These are phyloP conservation scores for Caprella mutica DNA, from an alignment of 2,888 invertebrate species.

Conservation along the genomic window DNA sequence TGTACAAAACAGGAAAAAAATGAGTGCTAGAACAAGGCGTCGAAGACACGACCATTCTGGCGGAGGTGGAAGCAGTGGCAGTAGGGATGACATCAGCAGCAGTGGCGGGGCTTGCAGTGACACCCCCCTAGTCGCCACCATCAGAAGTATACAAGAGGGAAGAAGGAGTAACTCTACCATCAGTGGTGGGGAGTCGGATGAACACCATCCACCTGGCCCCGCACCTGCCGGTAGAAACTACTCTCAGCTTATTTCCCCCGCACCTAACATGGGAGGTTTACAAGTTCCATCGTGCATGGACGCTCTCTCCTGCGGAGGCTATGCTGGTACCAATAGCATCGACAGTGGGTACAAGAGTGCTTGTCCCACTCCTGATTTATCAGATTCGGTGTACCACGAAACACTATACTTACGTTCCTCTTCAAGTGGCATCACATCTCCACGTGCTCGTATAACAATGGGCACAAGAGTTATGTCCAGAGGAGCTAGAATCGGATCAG, in stretches of 20 bases:
- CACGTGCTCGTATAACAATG: conserved; percentile 38
- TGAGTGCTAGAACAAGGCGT: conserved; percentile 7
- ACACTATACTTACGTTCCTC: conserved; percentile 34
- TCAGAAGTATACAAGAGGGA: conserved; percentile 34
- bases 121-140: conserved; percentile 40
- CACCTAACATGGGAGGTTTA: background rate
- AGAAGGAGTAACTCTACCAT: conserved; percentile 36
- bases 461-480: conserved; percentile 38
- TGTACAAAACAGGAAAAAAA: conserved; percentile 1
- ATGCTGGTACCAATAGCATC: conserved; percentile 40
- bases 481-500: conserved; percentile 22
- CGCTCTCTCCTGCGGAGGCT: conserved; percentile 35
- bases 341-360: conserved; percentile 41
- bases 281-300: conserved; percentile 4
- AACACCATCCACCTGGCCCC: conserved; percentile 19
- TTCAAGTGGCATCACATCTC: conserved; percentile 34
- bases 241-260: conserved; percentile 1
- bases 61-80: conserved; percentile 10
- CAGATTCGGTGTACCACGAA: conserved; percentile 37
- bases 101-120: conserved; percentile 15
- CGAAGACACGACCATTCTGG: conserved; percentile 26
- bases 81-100: conserved; percentile 16
- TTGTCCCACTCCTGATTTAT: conserved; percentile 39
- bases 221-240: conserved; percentile 2
- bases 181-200: conserved; percentile 36